Evolutionary conservation across 2,888 invertebrate species (phyloP).

Genomic region (Caenorhabditis sinica): DNA sequence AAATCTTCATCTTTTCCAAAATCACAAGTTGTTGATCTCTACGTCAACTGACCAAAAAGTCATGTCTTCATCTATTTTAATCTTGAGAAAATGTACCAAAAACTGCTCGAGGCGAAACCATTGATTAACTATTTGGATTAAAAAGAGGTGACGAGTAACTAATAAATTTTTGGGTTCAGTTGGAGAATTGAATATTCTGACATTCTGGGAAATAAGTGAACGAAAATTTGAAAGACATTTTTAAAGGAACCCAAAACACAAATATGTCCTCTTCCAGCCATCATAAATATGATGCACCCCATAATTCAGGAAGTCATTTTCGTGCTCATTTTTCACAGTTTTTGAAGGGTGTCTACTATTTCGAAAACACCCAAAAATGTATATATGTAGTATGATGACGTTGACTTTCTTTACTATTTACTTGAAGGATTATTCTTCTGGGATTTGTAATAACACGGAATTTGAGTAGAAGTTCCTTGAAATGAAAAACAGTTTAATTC

Average conservation of each 20-base stretch:
- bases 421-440: background rate
- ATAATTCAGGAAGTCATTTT: slow-evolving; percentile 20
- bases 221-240: background rate
- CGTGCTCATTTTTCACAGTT: slow-evolving; percentile 35
- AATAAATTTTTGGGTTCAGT: background rate
- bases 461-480: slow-evolving; percentile 3
- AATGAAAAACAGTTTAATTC: slow-evolving; percentile 10
- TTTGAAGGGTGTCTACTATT: slow-evolving; percentile 13
- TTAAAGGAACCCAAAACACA: background rate
- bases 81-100: slow-evolving; percentile 40
- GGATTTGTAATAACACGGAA: slow-evolving; percentile 19
- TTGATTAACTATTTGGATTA: slow-evolving; percentile 21
- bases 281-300: slow-evolving; percentile 28
- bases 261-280: background rate
- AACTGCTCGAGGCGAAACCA: slow-evolving; percentile 24
- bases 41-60: slow-evolving; percentile 25
- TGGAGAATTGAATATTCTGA: slow-evolving; percentile 4
- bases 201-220: background rate
- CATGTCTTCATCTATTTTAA: slow-evolving; percentile 25
- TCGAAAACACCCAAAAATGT: slow-evolving; percentile 1
- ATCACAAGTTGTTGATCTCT: slow-evolving; percentile 17
- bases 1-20: background rate
- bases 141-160: slow-evolving; percentile 18
- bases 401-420: background rate
- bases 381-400: slow-evolving; percentile 3